Conservation (phyloP, 2,888 invertebrate species). For the Bruchidius siliquastri region DNA sequence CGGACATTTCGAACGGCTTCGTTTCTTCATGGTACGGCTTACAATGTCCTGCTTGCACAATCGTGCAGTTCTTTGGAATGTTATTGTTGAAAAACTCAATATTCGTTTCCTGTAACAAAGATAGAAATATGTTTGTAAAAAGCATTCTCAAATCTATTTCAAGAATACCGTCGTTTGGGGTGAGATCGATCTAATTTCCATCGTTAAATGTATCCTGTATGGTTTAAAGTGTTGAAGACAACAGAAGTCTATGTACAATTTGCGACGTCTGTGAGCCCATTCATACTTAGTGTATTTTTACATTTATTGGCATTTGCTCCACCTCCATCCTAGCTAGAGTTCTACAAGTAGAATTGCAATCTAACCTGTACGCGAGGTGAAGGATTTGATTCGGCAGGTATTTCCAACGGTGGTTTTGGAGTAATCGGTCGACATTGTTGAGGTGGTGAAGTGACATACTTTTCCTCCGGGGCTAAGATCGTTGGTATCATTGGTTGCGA, state of each 20-base stretch:
- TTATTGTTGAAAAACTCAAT: slow-evolving; percentile 53
- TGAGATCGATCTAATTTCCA: no score
- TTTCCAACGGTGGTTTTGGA: slow-evolving; percentile 41
- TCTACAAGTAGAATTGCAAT: no score
- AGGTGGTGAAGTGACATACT: slow-evolving; percentile 23
- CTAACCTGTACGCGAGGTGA: slow-evolving; percentile 15
- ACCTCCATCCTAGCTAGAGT: no score
- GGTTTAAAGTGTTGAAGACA: no score
- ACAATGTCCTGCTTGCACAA: slow-evolving; percentile 83
- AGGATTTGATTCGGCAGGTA: slow-evolving; percentile 46
- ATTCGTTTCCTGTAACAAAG: slow-evolving; percentile 30
- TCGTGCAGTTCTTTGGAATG: slow-evolving; percentile 76
- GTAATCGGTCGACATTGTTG: slow-evolving; percentile 28
- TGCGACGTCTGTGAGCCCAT: no score
- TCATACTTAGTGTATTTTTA: no score
- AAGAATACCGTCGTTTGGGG: no score
- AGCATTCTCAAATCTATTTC: no score
- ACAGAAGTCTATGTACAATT: no score
- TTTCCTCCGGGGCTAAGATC: slow-evolving; percentile 31
- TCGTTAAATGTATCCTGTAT: no score
- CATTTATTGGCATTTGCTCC: no score
- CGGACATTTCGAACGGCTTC: slow-evolving; percentile 96
- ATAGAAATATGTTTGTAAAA: no score
- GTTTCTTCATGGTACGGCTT: slow-evolving; percentile 90
- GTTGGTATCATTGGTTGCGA: slow-evolving; percentile 21